Evolutionary conservation across 2,113 vertebrate genomes (phyloP), one percentile per base, ranked within the genome.

Genomic region (Rhinopomastus cyanomelas): DNA sequence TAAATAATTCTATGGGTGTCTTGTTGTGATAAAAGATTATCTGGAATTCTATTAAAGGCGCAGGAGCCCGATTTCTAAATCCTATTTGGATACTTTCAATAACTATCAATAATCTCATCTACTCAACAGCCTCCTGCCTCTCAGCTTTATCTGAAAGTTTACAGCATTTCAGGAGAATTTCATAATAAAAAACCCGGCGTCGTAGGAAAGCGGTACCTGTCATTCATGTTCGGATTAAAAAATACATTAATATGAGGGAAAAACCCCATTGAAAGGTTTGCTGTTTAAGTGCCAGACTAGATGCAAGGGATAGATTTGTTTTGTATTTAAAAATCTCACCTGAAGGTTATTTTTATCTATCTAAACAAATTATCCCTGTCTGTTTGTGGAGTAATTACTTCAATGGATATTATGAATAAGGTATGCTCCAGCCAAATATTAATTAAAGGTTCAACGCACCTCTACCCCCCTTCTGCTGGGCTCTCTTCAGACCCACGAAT

Each of bases 11-110:
- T 98, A 98, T 98, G 98, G 98, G 98, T 98, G 98, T 98, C 97
- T 97, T 98, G 97, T 98, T 98, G 98, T 97, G 98, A 98, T 98
- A 98, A 98, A 98, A 98, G 98, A 98, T 98, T 98, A 98, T 97
- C 98, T 98, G 95, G 97, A 98, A 98, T 98, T 98, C 98, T 98
- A 98, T 98, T 98, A 98, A 98, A 98, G 98, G 96, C 97, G 96
- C 97, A 98, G 98, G 97, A 98, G 98, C 97, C 98, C 97, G 97
- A 97, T 98, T 98, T 98, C 98, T 96, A 98, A 98, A 98, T 97
- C 97, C 97, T 98, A 96, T 98, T 98, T 98, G 98, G 97, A 97
- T 97, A 97, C 98, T 98, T 98, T 97, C 97, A 97, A 96, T 96
- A 97, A 97, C 96, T 98, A 98, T 97, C 97, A 94, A 97, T 97